Evolutionary conservation across 2,113 vertebrate genomes (phyloP), one percentile per base, ranked within the genome.

Genomic region (Indicator maculatus): DNA sequence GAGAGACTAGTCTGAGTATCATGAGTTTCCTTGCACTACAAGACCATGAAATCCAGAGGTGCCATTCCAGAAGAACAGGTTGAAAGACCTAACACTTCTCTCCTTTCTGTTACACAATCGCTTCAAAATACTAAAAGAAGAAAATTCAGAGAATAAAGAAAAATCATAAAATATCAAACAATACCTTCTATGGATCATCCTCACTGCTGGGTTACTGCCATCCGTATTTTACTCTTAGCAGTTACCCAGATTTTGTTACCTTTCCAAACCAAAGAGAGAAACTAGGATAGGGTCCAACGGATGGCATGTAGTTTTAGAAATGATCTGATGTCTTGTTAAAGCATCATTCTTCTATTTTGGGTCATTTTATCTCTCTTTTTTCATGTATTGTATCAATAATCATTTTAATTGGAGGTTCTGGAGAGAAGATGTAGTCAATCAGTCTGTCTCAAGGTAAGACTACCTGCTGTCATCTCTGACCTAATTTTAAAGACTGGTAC

Each of bases 1-100:
- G 14, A 56, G 69, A 76, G 36, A 64, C 24, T 24, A 16, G 27
- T 26, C 4, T 5, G 41, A 75, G 16, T 8, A 70, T 20, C 17
- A 12, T 28, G 28, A 75, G 53, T 23, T 66, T 88, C 0, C 3
- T 31, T 33, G 53, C 6, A 7, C 45, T 53, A 28, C 14, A 23
- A 72, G 36, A 52, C 30, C 36, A 16, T 12, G 24, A 86, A 91
- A 77, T 36, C 16, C 33, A 73, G 82, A 81, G 21, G 31, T 58
- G 55, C 24, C 0, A 0, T 16, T 72, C 33, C 14, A 65, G 21
- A 12, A 2, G 6, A 11, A 28, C 2, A 1, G 36, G 8, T 18
- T 45, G 9, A 41, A 69, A 73, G 18, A 59, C 8, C 59, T 28
- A 56, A 30, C 16, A 8, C 21, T 17, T 7, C 61, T 59, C 83